Evolutionary conservation across 2,888 invertebrate genomes (phyloP).

Genomic region (Eubasilissa splendida): DNA sequence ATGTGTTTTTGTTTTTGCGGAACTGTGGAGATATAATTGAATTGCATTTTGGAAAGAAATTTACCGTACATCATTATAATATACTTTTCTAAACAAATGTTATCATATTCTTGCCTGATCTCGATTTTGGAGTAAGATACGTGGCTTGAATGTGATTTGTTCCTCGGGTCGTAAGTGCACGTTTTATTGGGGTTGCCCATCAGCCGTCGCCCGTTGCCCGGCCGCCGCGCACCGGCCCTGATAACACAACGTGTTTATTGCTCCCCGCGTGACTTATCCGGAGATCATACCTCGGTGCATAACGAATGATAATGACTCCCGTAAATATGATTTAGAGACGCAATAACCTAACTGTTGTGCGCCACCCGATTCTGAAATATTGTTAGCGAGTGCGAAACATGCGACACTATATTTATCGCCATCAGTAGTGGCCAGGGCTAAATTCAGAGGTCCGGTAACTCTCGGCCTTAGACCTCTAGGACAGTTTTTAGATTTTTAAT

Average conservation of each 20-base stretch:
- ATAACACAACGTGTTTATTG: slow-evolving; percentile 47
- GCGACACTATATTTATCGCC: slow-evolving; percentile 56
- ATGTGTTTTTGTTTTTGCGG: too few relatives aligned
- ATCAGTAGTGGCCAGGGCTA: slow-evolving; percentile 21
- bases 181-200: too few relatives aligned
- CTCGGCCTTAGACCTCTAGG: too few relatives aligned
- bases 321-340: slow-evolving; percentile 67
- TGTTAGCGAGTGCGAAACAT: slow-evolving; percentile 55
- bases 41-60: too few relatives aligned
- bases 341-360: slow-evolving; percentile 61
- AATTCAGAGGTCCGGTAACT: neutral
- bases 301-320: slow-evolving; percentile 65
- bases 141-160: too few relatives aligned
- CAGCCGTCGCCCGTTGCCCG: neutral
- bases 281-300: slow-evolving; percentile 50
- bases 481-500: too few relatives aligned
- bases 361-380: slow-evolving; percentile 54
- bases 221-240: neutral
- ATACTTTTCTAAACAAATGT: too few relatives aligned
- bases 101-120: too few relatives aligned
- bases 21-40: too few relatives aligned
- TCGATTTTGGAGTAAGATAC: too few relatives aligned
- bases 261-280: slow-evolving; percentile 48
- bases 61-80: too few relatives aligned
- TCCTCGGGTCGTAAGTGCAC: too few relatives aligned